Evolutionary conservation across 2,113 vertebrate genomes (phyloP), one percentile per base, ranked within the genome.

Genomic region (Aldabrachelys gigantea): DNA sequence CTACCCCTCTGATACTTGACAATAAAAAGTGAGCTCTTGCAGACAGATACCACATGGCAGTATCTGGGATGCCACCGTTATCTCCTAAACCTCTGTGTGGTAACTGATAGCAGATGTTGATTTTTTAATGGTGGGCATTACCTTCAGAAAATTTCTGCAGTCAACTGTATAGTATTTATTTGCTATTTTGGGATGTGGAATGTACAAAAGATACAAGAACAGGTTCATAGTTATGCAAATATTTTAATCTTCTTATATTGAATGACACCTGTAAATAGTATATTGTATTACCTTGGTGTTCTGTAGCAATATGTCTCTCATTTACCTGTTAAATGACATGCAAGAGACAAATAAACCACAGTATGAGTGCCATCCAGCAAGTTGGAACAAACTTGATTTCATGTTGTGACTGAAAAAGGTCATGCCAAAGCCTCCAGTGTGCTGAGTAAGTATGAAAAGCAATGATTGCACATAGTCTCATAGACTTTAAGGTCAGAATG

Each of bases 321-420:
- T 93, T 92, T 88, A 84, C 31, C 10, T 86, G 69, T 86, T 86
- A 94, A 93, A 85, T 95, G 22, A n/a, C 22, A 54, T 85, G 4
- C 88, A 57, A 65, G 44, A 91, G 53, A 85, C 47, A 69, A 65
- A 90, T 72, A 78, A 85, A 69, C 29, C n/a, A 80, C 25, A 59
- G 53, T 21, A 11, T 52, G 24, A 35, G 62, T 65, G 31, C n/a
- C 62, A 65, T 35, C 31, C 62, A 65, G 31, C 62, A 92, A 62
- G 49, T 57, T 94, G 41, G 84, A 52, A 92, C 27, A 92, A 89
- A 92, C 87, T 56, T 94, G 75, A 87, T 93, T 92, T 94, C 0
- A 1, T 69, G 3, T 97, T 88, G 54, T 89, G 78, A 72, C 35
- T 69, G 38, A 89, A 82, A 88, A 88, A 95, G 94, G 19, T 95